These are phyloP conservation scores for Sminthurinus aureus DNA, from an alignment of 2,888 invertebrate genomes.

Conservation along the genomic window DNA sequence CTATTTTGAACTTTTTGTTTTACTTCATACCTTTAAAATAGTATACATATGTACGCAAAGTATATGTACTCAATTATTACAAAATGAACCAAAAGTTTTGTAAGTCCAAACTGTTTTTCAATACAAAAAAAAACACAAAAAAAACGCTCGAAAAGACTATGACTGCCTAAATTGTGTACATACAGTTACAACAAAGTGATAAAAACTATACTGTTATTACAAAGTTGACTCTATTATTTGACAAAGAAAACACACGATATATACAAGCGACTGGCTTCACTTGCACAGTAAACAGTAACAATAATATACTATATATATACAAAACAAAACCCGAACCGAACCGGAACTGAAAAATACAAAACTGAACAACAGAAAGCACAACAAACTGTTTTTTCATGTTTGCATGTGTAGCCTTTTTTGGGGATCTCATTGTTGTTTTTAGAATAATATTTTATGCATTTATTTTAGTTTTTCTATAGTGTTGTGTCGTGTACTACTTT, in stretches of 20 bases:
- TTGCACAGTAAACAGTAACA: not conserved
- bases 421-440: not conserved
- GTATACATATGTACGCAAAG: too few relatives aligned
- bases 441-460: too few relatives aligned
- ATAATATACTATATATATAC: not conserved
- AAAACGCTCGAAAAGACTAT: not conserved
- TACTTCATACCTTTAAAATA: too few relatives aligned
- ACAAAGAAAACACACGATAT: not conserved
- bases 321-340: not conserved
- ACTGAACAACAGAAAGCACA: not conserved
- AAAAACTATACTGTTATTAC: not conserved
- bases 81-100: not conserved
- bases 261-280: not conserved
- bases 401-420: not conserved
- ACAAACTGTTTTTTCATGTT: constrained; percentile 2
- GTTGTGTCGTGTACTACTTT: too few relatives aligned
- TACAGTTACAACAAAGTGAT: not conserved
- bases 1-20: too few relatives aligned
- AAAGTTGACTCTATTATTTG: not conserved
- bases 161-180: not conserved
- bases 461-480: too few relatives aligned
- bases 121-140: not conserved
- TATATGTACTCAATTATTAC: too few relatives aligned
- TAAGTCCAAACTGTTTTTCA: not conserved
- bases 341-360: constrained; percentile 2